Percentiles rank a stretch among this genome's conserved stretches.
Evolutionary conservation across 2,888 invertebrate genomes (phyloP).

Genomic region (Slavum lentiscoides): DNA sequence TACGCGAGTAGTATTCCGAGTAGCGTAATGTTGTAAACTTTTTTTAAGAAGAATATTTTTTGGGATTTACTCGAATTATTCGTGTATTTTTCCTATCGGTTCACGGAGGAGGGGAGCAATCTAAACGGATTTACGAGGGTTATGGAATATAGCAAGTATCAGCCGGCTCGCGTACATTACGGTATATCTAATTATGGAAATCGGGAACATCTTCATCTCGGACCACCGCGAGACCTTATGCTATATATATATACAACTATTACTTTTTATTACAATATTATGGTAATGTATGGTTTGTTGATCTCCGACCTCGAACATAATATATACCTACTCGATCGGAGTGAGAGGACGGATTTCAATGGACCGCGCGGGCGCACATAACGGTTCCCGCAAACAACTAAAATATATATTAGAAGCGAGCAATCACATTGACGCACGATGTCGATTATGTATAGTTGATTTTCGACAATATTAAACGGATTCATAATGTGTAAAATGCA

Average conservation of each 20-base stretch:
- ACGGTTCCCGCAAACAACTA: conserved; percentile 16
- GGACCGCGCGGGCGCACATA: conserved; percentile 16
- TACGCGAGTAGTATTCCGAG: too few relatives aligned
- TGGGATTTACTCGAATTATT: too few relatives aligned
- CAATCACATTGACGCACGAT: background rate
- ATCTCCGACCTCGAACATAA: conserved; percentile 22
- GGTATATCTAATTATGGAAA: background rate
- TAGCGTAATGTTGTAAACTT: too few relatives aligned
- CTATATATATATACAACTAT: background rate
- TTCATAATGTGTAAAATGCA: too few relatives aligned
- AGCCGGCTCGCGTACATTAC: too few relatives aligned
- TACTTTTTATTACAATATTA: background rate
- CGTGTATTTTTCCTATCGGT: too few relatives aligned
- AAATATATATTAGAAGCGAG: background rate
- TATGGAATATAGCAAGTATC: too few relatives aligned
- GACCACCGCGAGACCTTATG: background rate
- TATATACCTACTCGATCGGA: background rate
- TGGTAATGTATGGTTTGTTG: conserved; percentile 16
- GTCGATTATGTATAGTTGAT: background rate
- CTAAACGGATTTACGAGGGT: too few relatives aligned
- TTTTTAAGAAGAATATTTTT: too few relatives aligned
- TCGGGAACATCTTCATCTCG: background rate
- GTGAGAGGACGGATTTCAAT: conserved; percentile 26
- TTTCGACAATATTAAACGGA: too few relatives aligned
- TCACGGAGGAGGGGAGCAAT: too few relatives aligned